Evolutionary conservation across 2,113 vertebrate species (phyloP), one percentile per base, ranked within the genome.

Genomic region (Tylochromis polylepis): DNA sequence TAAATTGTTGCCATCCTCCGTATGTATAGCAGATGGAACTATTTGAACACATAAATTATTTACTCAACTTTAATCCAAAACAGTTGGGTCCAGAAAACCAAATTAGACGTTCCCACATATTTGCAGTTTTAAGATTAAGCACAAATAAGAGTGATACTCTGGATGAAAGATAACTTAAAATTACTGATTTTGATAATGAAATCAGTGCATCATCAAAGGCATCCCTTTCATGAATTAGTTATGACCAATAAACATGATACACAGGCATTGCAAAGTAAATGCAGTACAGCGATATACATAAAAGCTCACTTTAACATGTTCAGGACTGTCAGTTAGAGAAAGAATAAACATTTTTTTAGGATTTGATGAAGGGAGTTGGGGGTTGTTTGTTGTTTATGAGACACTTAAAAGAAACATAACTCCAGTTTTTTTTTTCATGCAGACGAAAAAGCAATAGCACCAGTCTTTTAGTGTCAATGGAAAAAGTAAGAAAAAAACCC

Each of bases 41-140:
- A 93, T 95, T 94, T 94, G 84, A 91, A 58, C 34, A 36, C 85
- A 92, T 95, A 24, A 94, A 96, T 95, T 91, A 96, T 96, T 96
- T 82, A 95, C 86, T 81, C 51, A 58, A 31, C 92, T 93, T 94
- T 92, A 96, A 95, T 95, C 92, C 88, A 79, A 93, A 94, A 79
- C 87, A 92, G 86, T 86, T 89, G 81, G 82, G 84, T 91, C 84
- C 82, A 91, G 87, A 93, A 87, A 93, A 82, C 83, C 86, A 93
- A 94, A 92, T 95, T 93, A 95, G 88, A 92, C 89, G 79, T 58
- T 91, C 75, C 83, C 88, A 90, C 88, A 89, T 91, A 93, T 93
- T 93, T 92, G 87, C 91, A 62, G 86, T 89, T 88, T 88, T 88
- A 88, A 88, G 78, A 81, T 84, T 29, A 89, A 79, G 86, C 81